Conservation (phyloP, 2,113 vertebrate species). For the Sialia sialis region DNA sequence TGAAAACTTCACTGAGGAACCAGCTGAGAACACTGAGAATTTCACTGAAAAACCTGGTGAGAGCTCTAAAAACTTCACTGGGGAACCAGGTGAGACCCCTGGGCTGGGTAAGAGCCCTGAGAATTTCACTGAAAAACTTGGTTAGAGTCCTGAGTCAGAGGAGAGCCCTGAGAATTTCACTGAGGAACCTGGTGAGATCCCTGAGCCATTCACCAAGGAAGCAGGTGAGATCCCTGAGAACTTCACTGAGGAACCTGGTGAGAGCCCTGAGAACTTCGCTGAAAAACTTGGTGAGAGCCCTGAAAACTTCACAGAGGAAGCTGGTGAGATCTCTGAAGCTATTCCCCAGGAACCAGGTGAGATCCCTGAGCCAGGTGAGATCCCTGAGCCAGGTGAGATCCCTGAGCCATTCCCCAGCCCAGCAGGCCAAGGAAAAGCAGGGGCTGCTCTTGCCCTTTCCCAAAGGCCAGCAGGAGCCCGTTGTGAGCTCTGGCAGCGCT, state of each 20-base stretch:
- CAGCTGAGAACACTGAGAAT: fast-evolving
- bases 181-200: neutral
- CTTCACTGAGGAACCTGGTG: too few relatives aligned
- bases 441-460: neutral
- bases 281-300: too few relatives aligned
- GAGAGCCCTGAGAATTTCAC: neutral
- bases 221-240: neutral
- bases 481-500: neutral
- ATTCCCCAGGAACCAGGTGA: neutral
- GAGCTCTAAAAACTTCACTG: fast-evolving
- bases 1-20: too few relatives aligned
- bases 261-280: too few relatives aligned
- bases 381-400: neutral
- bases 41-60: neutral
- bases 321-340: too few relatives aligned
- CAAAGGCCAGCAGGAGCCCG: neutral
- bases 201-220: neutral
- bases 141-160: too few relatives aligned
- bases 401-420: neutral
- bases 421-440: neutral
- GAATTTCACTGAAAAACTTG: too few relatives aligned
- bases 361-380: neutral
- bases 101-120: neutral
- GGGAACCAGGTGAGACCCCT: neutral
- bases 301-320: too few relatives aligned